phyloP scores from a whole-genome alignment of 1,140 invertebrate species.

The Penaeus japonicus region DNA sequence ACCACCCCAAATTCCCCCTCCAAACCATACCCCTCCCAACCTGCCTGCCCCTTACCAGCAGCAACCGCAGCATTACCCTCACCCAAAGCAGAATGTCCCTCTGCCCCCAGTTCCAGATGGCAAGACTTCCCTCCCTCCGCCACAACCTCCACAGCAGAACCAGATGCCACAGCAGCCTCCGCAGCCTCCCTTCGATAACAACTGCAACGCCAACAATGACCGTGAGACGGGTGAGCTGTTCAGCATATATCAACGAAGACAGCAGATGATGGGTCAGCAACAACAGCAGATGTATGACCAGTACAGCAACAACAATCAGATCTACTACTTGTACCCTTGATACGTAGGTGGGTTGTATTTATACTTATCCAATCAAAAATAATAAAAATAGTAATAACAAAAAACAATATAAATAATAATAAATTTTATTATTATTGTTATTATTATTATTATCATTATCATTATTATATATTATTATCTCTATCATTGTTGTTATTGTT shows the following conservation, averaged over 20 bases:
- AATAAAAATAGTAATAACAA: slow-evolving; percentile 53
- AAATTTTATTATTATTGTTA: not conserved
- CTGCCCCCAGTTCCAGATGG: not conserved
- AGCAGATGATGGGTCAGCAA: slow-evolving; percentile 38
- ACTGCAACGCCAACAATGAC: slow-evolving; percentile 34
- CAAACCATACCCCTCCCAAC: slow-evolving; percentile 7
- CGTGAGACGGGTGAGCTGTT: slow-evolving; percentile 49
- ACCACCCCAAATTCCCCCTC: slow-evolving; percentile 30
- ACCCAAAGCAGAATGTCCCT: slow-evolving; percentile 27
- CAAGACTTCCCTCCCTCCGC: slow-evolving; percentile 16
- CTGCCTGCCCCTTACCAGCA: slow-evolving; percentile 10
- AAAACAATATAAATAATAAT: no score
- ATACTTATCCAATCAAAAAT: slow-evolving; percentile 29
- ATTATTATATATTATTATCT: no score
- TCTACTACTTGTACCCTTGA: no score
- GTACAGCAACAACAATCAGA: slow-evolving; percentile 47
- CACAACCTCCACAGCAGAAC: slow-evolving; percentile 13
- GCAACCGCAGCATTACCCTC: slow-evolving; percentile 42
- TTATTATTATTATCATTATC: not conserved
- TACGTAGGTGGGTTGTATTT: no score
- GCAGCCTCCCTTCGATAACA: slow-evolving; percentile 13
- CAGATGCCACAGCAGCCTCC: not conserved
- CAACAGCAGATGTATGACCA: slow-evolving; percentile 32
- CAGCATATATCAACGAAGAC: slow-evolving; percentile 54
- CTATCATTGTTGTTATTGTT: not conserved